These are phyloP conservation scores for Armadillidium nasatum DNA, from an alignment of 1,140 invertebrate species.

Conservation along the genomic window DNA sequence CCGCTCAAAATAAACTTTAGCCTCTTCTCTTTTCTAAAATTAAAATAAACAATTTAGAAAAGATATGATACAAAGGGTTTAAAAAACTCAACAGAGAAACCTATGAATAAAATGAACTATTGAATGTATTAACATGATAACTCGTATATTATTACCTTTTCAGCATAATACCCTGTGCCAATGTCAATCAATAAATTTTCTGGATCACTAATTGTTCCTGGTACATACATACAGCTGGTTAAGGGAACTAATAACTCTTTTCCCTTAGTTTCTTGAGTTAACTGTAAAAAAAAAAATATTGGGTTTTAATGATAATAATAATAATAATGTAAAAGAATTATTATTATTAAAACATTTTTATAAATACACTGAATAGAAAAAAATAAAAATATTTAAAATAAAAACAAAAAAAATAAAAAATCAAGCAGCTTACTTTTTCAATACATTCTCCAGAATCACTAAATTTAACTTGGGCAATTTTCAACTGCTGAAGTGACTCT, in stretches of 20 bases:
- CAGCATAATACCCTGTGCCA: constrained; percentile 91
- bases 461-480: constrained; percentile 84
- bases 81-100: no score
- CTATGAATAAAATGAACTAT: no score
- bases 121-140: neutral
- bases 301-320: no score
- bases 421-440: constrained; percentile 54
- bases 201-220: constrained; percentile 73
- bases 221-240: constrained; percentile 91
- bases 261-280: constrained; percentile 66
- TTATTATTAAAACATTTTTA: no score
- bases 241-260: constrained; percentile 83
- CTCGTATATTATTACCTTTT: constrained; percentile 56
- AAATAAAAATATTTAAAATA: neutral
- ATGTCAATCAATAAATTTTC: constrained; percentile 85
- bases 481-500: constrained; percentile 79
- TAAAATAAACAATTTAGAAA: no score
- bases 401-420: neutral
- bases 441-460: constrained; percentile 75
- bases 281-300: constrained; percentile 49
- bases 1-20: constrained; percentile 86
- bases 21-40: constrained; percentile 60
- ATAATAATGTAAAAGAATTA: no score
- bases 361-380: neutral
- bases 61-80: no score